phyloP scores from a whole-genome alignment of 2,888 invertebrate genomes.

The Anorthoa munda region DNA sequence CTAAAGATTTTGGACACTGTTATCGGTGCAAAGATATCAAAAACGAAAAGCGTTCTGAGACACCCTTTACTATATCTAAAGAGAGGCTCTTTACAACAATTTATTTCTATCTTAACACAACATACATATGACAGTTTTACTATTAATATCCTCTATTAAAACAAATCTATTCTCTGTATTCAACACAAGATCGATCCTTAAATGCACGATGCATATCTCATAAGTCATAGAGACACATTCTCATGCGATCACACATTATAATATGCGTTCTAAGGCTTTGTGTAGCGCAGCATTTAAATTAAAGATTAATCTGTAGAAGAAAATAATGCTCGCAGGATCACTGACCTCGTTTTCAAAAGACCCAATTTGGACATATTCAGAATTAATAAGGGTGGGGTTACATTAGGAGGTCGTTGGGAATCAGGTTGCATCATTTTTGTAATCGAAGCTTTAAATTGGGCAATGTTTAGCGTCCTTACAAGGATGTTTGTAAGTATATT shows the following conservation, averaged over 20 bases:
- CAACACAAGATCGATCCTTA: slow-evolving; percentile 52
- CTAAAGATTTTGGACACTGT: neutral
- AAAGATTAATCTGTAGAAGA: slow-evolving; percentile 78
- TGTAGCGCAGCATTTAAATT: slow-evolving; percentile 72
- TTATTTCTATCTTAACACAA: neutral
- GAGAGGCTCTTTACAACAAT: neutral
- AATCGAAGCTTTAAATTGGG: neutral
- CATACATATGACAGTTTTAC: neutral
- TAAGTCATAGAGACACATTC: slow-evolving; percentile 57
- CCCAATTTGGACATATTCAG: slow-evolving; percentile 80
- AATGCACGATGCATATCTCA: slow-evolving; percentile 53
- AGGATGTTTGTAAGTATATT: slow-evolving; percentile 7
- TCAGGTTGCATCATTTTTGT: slow-evolving; percentile 8
- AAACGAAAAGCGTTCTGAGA: too few relatives aligned
- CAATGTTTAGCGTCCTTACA: neutral
- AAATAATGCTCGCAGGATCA: slow-evolving; percentile 70
- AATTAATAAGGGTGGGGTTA: slow-evolving; percentile 61
- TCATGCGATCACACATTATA: slow-evolving; percentile 46
- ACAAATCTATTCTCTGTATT: slow-evolving; percentile 35
- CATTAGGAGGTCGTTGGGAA: slow-evolving; percentile 1
- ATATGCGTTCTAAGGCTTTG: slow-evolving; percentile 55
- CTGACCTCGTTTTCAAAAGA: slow-evolving; percentile 76
- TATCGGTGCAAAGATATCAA: neutral
- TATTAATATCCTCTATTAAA: slow-evolving; percentile 31
- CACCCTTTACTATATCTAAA: neutral